Base-by-base conservation (phyloP, 2,113 vertebrate genomes). In the Leptobrachium leishanense region DNA sequence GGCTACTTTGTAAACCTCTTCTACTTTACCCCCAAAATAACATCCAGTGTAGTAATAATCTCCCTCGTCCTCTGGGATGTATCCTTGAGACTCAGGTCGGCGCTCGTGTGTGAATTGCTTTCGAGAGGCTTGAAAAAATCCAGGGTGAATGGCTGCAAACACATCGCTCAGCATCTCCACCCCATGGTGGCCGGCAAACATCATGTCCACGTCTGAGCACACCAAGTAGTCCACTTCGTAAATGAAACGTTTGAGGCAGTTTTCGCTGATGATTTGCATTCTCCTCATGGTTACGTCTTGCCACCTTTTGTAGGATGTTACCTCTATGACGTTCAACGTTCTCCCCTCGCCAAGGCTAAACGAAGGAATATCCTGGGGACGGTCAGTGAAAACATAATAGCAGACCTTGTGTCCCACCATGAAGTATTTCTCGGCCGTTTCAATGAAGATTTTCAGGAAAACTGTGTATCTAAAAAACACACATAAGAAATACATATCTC, bases 11-110 rank as follows among this genome's bases (percentile, higher is more conserved):
- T 79, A 0, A 89, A 91, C 0, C 90, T 90, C 0, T 89, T 93
- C 55, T 92, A 77, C 79, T 90, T 89, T 73, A 8, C 71, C 54
- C 2, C 71, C 71, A 59, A 55, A 71, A 13, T 1, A 0, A 0
- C 68, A 12, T 82, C 90, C 88, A 0, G 85, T 86, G 0, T 93
- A 94, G 84, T 90, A 95, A 85, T 94, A 95, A 82, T 95, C 93
- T 0, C 92, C 94, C 3, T 93, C 85, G 0, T 42, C 78, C 0
- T 77, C 2, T 0, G 91, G 87, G 70, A 92, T 71, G 12, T 85
- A 91, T 71, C 92, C 91, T 0, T 84, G 67, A 0, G 93, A 94
- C 1, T 39, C 0, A 0, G 13, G 86, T 11, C 90, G 84, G 7
- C 91, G 88, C 82, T 95, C 92, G 0, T 93, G 94, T 0, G 92